phyloP scores from a whole-genome alignment of 1,140 invertebrate genomes.

The Heliconius himera region DNA sequence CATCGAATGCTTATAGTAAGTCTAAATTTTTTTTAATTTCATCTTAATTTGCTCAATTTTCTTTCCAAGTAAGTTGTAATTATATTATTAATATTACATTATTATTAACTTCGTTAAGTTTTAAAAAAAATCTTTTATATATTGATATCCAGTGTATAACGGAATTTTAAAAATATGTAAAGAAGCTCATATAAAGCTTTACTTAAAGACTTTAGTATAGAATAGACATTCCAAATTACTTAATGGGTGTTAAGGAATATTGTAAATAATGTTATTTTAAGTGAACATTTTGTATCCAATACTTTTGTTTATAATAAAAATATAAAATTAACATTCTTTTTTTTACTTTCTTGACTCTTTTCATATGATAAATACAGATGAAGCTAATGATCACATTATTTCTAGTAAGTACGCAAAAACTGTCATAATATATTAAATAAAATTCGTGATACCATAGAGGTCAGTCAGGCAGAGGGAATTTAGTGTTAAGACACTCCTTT shows the following conservation, averaged over 20 bases:
- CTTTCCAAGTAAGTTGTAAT: neutral
- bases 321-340: neutral
- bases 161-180: conserved; percentile 33
- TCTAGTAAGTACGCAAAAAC: too few relatives aligned
- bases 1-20: neutral
- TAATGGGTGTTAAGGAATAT: conserved; percentile 34
- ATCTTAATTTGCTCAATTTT: neutral
- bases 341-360: neutral
- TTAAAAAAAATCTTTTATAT: neutral
- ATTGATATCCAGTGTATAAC: conserved; percentile 17
- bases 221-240: conserved; percentile 43
- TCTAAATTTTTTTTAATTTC: neutral
- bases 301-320: conserved; percentile 45
- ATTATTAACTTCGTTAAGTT: neutral
- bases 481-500: neutral
- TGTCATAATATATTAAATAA: too few relatives aligned
- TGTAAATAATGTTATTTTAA: conserved; percentile 40
- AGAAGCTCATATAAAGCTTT: conserved; percentile 56
- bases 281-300: conserved; percentile 42
- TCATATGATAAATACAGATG: too few relatives aligned
- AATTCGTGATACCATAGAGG: too few relatives aligned
- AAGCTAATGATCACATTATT: too few relatives aligned
- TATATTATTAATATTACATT: neutral
- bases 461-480: neutral
- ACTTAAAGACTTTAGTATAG: conserved; percentile 45